Evolutionary conservation across 2,888 invertebrate species (phyloP).

Genomic region (Drosophila quinaria): DNA sequence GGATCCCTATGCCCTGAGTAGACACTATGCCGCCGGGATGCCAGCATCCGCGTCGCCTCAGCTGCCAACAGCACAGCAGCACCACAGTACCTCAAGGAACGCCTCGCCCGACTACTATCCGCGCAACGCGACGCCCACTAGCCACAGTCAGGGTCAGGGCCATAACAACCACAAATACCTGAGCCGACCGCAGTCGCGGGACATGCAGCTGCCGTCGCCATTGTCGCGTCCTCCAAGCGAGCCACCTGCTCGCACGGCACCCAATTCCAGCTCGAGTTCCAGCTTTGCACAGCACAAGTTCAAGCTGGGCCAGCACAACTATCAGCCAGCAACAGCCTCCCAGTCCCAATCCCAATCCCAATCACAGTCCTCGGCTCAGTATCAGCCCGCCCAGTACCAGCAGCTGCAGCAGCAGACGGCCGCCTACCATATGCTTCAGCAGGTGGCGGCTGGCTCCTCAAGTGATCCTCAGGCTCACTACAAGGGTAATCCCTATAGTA

Average conservation of each 20-base stretch:
- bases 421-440: conserved; percentile 78
- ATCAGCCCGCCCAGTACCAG: conserved; percentile 72
- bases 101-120: conserved; percentile 83
- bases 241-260: conserved; percentile 50
- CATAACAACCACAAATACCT: conserved; percentile 76
- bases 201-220: conserved; percentile 77
- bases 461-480: conserved; percentile 73
- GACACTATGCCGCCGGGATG: conserved; percentile 64
- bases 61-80: conserved; percentile 66
- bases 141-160: conserved; percentile 74
- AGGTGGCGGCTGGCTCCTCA: conserved; percentile 63
- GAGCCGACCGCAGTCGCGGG: conserved; percentile 84
- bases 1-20: conserved; percentile 68
- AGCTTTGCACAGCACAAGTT: conserved; percentile 85
- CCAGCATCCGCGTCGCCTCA: conserved; percentile 42
- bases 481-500: conserved; percentile 78
- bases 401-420: conserved; percentile 75
- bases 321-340: conserved; percentile 24
- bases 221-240: conserved; percentile 77
- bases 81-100: conserved; percentile 80
- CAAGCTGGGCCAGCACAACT: conserved; percentile 80
- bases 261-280: conserved; percentile 74
- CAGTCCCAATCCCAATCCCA: conserved; percentile 34
- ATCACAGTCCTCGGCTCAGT: conserved; percentile 52
- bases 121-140: conserved; percentile 77